Conservation (phyloP, 2,888 invertebrate genomes). For the Melikaiella ostensackeni region DNA sequence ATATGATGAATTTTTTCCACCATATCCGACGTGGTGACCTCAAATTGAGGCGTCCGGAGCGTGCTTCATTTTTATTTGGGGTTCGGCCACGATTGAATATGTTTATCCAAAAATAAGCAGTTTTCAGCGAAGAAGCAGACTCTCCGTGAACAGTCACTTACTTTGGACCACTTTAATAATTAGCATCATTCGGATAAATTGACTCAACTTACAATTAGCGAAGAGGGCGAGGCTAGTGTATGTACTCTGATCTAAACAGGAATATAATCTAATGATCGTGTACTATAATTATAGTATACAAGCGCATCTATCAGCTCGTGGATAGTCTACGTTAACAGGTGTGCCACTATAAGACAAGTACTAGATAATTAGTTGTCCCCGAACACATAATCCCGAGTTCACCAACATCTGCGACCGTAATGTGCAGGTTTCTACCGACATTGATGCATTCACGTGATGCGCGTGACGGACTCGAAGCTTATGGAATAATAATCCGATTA, state of each 20-base stretch:
- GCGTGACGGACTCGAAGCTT: slow-evolving; percentile 52
- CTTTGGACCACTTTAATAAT: too few species aligned
- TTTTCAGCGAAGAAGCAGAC: too few species aligned
- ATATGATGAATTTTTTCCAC: too few species aligned
- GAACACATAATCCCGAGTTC: slow-evolving; percentile 48
- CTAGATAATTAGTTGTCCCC: slow-evolving; percentile 58
- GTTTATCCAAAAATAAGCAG: too few species aligned
- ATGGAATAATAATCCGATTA: slow-evolving; percentile 25
- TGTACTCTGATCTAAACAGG: slow-evolving; percentile 47
- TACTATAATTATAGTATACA: slow-evolving; percentile 36
- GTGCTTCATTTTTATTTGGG: too few species aligned
- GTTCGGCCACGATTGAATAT: too few species aligned
- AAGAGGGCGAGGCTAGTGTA: slow-evolving; percentile 50
- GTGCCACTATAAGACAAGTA: slow-evolving; percentile 49
- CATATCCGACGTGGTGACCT: too few species aligned
- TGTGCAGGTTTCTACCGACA: slow-evolving; percentile 44
- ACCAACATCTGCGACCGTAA: slow-evolving; percentile 53
- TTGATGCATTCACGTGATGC: slow-evolving; percentile 49
- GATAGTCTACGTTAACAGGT: slow-evolving; percentile 11
- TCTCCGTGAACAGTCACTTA: too few species aligned
- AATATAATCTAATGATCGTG: slow-evolving; percentile 52
- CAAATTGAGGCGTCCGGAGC: too few species aligned
- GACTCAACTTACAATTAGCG: slow-evolving; percentile 40
- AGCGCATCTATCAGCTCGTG: slow-evolving; percentile 40
- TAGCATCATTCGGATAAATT: slow-evolving; percentile 48